These are phyloP conservation scores for Netelia virgata DNA, from an alignment of 2,888 invertebrate species.

Conservation along the genomic window DNA sequence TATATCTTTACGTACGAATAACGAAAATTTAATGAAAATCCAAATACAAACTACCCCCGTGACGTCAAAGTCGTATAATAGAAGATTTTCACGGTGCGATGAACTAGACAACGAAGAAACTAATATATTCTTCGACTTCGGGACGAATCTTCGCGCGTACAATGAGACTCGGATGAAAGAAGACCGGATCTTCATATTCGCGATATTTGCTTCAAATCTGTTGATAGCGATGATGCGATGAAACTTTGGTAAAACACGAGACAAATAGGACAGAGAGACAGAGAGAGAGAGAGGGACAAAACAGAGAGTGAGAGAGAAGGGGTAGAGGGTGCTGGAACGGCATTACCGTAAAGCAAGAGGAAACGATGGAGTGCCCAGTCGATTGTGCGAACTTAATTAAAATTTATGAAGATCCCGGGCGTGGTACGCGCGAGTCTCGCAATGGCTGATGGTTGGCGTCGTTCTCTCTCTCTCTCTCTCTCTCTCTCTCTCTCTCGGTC, in stretches of 20 bases:
- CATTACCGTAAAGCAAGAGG: slow-evolving; percentile 14
- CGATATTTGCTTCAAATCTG: slow-evolving; percentile 30
- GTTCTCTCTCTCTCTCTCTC: neutral
- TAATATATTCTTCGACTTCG: slow-evolving; percentile 7
- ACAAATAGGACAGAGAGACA: too few species aligned
- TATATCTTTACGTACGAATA: too few species aligned
- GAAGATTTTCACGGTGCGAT: neutral
- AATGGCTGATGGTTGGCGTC: slow-evolving; percentile 61
- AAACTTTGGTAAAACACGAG: slow-evolving; percentile 2
- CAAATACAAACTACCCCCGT: neutral
- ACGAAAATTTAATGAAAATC: too few species aligned
- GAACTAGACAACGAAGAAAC: neutral
- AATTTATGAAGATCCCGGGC: slow-evolving; percentile 81
- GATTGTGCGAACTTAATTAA: slow-evolving; percentile 82
- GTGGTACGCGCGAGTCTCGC: slow-evolving; percentile 64
- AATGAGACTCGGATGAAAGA: neutral
- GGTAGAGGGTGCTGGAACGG: neutral
- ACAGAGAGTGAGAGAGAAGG: too few species aligned
- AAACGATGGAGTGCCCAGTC: slow-evolving; percentile 66
- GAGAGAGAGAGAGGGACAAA: too few species aligned
- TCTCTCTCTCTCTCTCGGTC: slow-evolving; percentile 40
- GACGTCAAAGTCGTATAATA: slow-evolving; percentile 1
- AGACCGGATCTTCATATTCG: neutral
- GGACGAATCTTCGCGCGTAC: neutral
- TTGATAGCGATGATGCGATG: slow-evolving; percentile 9